A percentile compares a stretch with the other conserved stretches of the same genome.
Conservation (phyloP, 2,888 invertebrate genomes). For the Octodonta nipae region DNA sequence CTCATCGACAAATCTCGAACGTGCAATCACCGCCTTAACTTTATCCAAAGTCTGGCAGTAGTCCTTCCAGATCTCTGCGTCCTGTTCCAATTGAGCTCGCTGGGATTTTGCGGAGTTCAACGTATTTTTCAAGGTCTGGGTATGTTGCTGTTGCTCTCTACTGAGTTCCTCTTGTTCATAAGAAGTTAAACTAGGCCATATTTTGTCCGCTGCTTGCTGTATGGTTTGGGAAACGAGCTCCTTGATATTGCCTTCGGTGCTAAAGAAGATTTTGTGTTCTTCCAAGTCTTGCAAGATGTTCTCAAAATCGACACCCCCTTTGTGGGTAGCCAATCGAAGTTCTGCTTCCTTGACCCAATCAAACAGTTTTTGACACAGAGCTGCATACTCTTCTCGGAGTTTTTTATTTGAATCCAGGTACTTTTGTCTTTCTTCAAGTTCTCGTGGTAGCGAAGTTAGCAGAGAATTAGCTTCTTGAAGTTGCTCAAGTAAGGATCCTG, state of each 20-base stretch:
- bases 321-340: slow-evolving; percentile 59
- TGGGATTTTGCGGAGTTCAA: slow-evolving; percentile 71
- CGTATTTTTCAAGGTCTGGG: slow-evolving; percentile 68
- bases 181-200: slow-evolving; percentile 71
- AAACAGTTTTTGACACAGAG: slow-evolving; percentile 62
- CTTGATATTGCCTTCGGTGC: slow-evolving; percentile 61
- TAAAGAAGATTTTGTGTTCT: slow-evolving; percentile 77
- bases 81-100: slow-evolving; percentile 66
- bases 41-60: slow-evolving; percentile 67
- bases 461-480: slow-evolving; percentile 72
- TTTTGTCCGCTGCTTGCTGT: slow-evolving; percentile 72
- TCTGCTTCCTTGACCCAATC: slow-evolving; percentile 76
- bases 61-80: slow-evolving; percentile 72
- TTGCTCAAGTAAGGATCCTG: slow-evolving; percentile 67
- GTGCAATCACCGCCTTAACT: slow-evolving; percentile 59
- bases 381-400: slow-evolving; percentile 62
- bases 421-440: slow-evolving; percentile 65
- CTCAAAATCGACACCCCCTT: slow-evolving; percentile 78
- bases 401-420: slow-evolving; percentile 68
- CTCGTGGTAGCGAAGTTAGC: slow-evolving; percentile 62
- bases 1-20: slow-evolving; percentile 65
- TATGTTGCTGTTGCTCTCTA: slow-evolving; percentile 67
- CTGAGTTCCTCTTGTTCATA: slow-evolving; percentile 65
- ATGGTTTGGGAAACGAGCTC: slow-evolving; percentile 70
- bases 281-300: slow-evolving; percentile 70